phyloP scores from a whole-genome alignment of 2,888 invertebrate species.

The Nomada ferruginata region DNA sequence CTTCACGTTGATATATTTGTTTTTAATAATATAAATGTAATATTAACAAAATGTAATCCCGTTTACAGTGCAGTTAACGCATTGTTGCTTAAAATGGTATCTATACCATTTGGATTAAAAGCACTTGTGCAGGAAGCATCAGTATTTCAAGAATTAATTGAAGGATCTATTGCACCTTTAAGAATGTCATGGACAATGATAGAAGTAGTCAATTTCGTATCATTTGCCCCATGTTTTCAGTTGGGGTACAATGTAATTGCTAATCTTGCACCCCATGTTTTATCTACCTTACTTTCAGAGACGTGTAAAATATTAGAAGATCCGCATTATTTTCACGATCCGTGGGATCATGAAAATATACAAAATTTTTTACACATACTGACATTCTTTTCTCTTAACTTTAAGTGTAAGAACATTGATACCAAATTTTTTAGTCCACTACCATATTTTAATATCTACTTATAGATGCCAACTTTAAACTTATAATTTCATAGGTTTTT shows the following conservation, averaged over 20 bases:
- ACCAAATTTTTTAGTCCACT: background rate
- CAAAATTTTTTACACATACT: constrained; percentile 78
- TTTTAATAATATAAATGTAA: background rate
- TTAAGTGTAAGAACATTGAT: constrained; percentile 73
- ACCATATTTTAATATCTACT: constrained; percentile 15
- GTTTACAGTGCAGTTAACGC: constrained; percentile 76
- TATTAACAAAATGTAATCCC: constrained; percentile 7
- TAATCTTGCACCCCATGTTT: constrained; percentile 77
- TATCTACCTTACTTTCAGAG: constrained; percentile 79
- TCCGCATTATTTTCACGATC: constrained; percentile 77
- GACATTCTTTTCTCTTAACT: constrained; percentile 79
- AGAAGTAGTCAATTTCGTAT: constrained; percentile 78
- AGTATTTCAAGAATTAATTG: constrained; percentile 80
- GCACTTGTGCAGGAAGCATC: constrained; percentile 73
- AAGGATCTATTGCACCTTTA: constrained; percentile 78
- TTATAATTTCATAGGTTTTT: constrained; percentile 73
- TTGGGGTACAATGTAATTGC: constrained; percentile 73
- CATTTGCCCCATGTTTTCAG: constrained; percentile 76
- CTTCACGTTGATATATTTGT: background rate
- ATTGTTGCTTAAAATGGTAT: constrained; percentile 77
- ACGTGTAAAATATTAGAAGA: constrained; percentile 76
- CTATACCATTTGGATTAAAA: constrained; percentile 77
- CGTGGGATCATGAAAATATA: constrained; percentile 75
- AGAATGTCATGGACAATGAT: constrained; percentile 79
- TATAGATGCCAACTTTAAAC: constrained; percentile 17